phyloP scores from a whole-genome alignment of 2,797 vertebrate genomes.

The Cichlasoma orientale region DNA sequence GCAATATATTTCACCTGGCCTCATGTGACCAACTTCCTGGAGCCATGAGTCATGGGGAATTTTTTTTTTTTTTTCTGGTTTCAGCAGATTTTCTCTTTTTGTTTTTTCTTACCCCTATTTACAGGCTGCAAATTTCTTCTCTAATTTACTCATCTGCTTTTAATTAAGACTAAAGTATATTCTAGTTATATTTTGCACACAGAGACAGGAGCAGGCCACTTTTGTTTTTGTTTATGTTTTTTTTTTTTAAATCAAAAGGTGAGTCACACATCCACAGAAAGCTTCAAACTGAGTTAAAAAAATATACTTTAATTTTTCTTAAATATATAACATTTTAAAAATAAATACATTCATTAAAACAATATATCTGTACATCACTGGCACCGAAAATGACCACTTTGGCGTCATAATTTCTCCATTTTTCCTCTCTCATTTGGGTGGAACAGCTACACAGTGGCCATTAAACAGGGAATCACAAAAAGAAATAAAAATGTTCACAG shows the following conservation, averaged over 20 bases:
- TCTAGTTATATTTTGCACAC: neutral
- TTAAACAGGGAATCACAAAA: neutral
- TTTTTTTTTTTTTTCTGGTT: neutral
- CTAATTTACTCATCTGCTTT: neutral
- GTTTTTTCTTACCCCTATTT: neutral
- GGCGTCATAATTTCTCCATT: neutral
- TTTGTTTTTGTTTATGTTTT: no score
- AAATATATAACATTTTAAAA: conserved; percentile 27
- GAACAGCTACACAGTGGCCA: neutral
- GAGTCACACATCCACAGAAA: neutral
- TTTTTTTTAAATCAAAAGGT: neutral
- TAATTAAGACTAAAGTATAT: neutral
- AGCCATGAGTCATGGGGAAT: neutral
- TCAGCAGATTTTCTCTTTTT: neutral
- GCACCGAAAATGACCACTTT: neutral
- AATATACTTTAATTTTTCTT: conserved; percentile 40
- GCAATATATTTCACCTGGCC: conserved; percentile 66
- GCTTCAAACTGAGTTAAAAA: neutral
- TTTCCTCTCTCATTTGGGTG: neutral
- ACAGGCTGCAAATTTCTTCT: neutral
- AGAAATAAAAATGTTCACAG: neutral
- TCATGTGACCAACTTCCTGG: conserved; percentile 14
- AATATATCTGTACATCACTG: neutral
- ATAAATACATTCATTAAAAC: conserved; percentile 26
- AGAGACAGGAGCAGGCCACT: neutral